These are phyloP conservation scores for Picathartes gymnocephalus DNA, from an alignment of 2,113 vertebrate species.

Conservation along the genomic window DNA sequence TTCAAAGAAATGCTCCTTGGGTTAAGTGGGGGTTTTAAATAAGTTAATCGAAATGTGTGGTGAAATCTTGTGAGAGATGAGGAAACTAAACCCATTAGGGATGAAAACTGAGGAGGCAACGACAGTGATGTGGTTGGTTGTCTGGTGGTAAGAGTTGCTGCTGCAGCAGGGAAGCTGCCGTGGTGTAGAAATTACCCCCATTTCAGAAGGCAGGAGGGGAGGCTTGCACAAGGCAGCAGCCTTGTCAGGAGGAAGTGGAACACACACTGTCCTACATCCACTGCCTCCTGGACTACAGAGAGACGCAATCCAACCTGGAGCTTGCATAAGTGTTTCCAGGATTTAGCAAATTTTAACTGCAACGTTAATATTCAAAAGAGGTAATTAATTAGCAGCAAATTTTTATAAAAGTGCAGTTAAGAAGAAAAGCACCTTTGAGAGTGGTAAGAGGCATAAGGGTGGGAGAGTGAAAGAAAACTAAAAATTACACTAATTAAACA, in stretches of 20 bases:
- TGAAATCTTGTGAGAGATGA: background rate
- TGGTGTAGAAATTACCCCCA: background rate
- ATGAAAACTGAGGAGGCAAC: too few species aligned
- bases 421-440: background rate
- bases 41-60: background rate
- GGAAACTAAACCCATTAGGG: background rate
- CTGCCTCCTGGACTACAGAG: background rate
- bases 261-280: background rate
- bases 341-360: background rate
- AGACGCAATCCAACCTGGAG: background rate
- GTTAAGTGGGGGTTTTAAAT: background rate
- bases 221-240: background rate
- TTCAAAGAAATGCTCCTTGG: fast-evolving
- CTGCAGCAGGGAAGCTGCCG: too few species aligned
- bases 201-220: background rate
- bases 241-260: background rate
- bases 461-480: background rate
- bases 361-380: background rate
- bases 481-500: background rate
- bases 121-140: fast-evolving
- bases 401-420: background rate
- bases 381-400: background rate
- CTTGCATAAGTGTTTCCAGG: background rate
- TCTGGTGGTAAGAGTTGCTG: fast-evolving
- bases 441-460: background rate